Evolutionary conservation across 2,113 vertebrate species (phyloP).

Genomic region (Phocoena sinus): DNA sequence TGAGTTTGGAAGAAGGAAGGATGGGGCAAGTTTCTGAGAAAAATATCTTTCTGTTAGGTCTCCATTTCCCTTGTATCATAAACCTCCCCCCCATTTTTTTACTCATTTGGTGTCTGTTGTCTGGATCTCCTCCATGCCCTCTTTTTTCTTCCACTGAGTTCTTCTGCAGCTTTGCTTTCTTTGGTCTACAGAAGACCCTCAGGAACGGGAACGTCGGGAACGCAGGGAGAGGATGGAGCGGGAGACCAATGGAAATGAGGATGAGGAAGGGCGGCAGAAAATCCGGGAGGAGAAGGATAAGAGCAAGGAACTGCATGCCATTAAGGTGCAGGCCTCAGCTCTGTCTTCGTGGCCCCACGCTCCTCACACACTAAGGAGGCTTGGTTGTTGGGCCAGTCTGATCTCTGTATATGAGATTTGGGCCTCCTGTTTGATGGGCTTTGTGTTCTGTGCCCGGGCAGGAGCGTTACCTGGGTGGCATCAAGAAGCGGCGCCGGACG

Average conservation of each 20-base stretch:
- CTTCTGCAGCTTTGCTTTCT: slow-evolving; percentile 41
- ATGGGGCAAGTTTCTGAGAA: not conserved
- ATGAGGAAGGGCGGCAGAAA: slow-evolving; percentile 94
- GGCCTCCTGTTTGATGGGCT: not conserved
- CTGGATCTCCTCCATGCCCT: not conserved
- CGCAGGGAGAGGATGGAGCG: slow-evolving; percentile 94
- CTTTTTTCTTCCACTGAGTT: not conserved
- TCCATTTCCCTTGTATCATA: accelerated
- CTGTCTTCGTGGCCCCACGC: not conserved
- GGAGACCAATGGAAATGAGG: slow-evolving; percentile 95
- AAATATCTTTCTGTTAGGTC: not conserved
- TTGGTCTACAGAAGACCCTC: slow-evolving; percentile 91
- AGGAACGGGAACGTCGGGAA: slow-evolving; percentile 93
- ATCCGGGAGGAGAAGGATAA: slow-evolving; percentile 98
- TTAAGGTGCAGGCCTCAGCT: slow-evolving; percentile 85
- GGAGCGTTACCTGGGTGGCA: slow-evolving; percentile 95
- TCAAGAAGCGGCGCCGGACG: slow-evolving; percentile 95
- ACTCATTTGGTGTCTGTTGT: not conserved
- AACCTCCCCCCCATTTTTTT: not conserved
- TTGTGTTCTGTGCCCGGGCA: slow-evolving; percentile 57
- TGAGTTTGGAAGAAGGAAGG: not conserved
- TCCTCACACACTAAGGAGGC: not conserved
- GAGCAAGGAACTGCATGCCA: slow-evolving; percentile 95
- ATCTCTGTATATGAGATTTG: not conserved
- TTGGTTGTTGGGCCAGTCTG: not conserved